Conservation (phyloP, 2,888 invertebrate species). For the Dione vanillae region DNA sequence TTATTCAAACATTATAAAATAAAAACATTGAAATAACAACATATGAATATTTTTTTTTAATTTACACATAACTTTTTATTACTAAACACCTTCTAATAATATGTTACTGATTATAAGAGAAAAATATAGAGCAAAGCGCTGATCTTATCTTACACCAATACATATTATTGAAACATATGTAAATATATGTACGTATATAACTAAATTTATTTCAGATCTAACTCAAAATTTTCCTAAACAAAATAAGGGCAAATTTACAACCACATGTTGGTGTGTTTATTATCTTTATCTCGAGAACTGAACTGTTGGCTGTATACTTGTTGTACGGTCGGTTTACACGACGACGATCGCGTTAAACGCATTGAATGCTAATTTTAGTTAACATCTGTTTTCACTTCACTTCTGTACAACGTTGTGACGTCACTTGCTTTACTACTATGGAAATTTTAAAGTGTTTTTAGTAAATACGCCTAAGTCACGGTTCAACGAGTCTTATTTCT, state of each 20-base stretch:
- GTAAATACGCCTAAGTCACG: neutral
- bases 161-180: neutral
- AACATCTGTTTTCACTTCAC: conserved; percentile 32
- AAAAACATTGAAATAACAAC: too few species aligned
- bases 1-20: too few species aligned
- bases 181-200: neutral
- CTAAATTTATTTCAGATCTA: neutral
- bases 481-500: neutral
- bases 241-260: neutral
- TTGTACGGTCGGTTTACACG: neutral
- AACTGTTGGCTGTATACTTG: neutral
- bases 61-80: neutral
- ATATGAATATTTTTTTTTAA: neutral
- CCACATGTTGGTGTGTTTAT: conserved; percentile 20
- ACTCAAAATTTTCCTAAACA: neutral
- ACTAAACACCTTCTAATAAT: too few species aligned
- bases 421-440: conserved; percentile 3
- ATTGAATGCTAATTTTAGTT: conserved; percentile 28
- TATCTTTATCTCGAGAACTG: conserved; percentile 10
- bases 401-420: conserved; percentile 8
- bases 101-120: too few species aligned
- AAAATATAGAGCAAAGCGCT: too few species aligned
- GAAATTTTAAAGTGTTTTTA: conserved; percentile 5
- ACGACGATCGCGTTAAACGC: conserved; percentile 12
- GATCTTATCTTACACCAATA: too few species aligned